Base-by-base conservation (phyloP, 2,797 vertebrate genomes). In the Notolabrus celidotus region DNA sequence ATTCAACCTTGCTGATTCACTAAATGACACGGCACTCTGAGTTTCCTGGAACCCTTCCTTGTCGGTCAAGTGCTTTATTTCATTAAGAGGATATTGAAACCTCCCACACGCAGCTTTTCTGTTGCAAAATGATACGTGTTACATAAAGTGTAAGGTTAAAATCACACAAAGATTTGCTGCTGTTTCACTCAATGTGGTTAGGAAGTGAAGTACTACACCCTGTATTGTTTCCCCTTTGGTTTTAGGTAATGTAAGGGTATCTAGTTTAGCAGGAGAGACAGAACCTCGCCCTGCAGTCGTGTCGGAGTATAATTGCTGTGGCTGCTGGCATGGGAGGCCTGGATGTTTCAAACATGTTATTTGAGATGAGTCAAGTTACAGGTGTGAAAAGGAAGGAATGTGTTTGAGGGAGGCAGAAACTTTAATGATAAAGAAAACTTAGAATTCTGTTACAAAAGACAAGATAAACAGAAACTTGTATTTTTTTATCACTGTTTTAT, bases 281-380 rank as follows among this genome's bases (percentile, higher is more conserved):
- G 55, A 80, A 73, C 76, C 82, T 77, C 88, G 51, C 86, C 91
- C 83, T 83, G 79, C 63, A 80, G 73, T 69, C 20, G 17, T 85
- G 86, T 85, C 80, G 79, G 67, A 62, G 45, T 34, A 69, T 90
- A 89, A 92, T 92, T 89, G 73, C 80, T 79, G 77, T 84, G 79
- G 83, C 87, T 82, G 79, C 85, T 76, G 77, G 86, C 67, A 65
- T 75, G 83, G 80, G 82, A 86, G 75, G 71, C 76, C 55, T 54
- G 67, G 62, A 77, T 71, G 68, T 79, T 79, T 82, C 64, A 68
- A 71, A 71, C 80, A 68, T 87, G 79, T 86, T 79, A 87, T 90
- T 85, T 85, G 60, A 84, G 66, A 80, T 87, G 90, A 90, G 74
- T 90, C 83, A 86, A 70, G 79, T 85, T 81, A 65, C 85, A 86